These are phyloP conservation scores for Chrysemys picta DNA, from an alignment of 2,113 vertebrate genomes.

Conservation along the genomic window DNA sequence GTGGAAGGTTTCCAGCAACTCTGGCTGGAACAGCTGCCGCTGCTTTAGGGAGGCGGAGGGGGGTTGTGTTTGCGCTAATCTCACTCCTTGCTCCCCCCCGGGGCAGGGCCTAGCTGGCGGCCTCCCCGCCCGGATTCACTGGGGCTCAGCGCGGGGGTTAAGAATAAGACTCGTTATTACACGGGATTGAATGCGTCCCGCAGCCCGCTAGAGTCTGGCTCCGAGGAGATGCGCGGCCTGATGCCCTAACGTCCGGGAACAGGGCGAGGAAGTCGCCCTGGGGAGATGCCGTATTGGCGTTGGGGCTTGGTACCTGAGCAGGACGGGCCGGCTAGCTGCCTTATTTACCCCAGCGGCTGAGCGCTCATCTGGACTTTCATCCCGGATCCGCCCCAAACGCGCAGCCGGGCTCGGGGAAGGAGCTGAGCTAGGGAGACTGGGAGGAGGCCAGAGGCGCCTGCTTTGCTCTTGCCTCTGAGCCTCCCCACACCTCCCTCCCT, in stretches of 20 bases:
- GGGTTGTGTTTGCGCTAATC: not conserved
- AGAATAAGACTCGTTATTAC: conserved; percentile 44
- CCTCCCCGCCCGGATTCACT: conserved; percentile 43
- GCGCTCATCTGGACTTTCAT: not conserved
- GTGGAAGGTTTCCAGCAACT: conserved; percentile 47
- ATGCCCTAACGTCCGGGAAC: not conserved
- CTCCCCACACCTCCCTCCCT: not conserved
- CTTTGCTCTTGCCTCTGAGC: not conserved
- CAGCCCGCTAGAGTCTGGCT: conserved; percentile 14
- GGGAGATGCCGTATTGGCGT: no score
- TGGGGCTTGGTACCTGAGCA: not conserved
- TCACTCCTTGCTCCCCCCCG: not conserved
- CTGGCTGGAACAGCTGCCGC: conserved; percentile 50
- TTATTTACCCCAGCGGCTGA: not conserved
- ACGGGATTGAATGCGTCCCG: conserved; percentile 52
- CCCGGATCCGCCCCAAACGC: not conserved
- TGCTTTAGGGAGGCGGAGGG: not conserved
- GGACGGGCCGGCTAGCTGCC: no score
- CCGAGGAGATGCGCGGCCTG: not conserved
- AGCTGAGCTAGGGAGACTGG: not conserved
- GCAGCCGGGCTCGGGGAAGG: not conserved
- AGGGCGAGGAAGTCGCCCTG: not conserved
- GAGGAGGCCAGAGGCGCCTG: not conserved
- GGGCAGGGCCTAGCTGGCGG: conserved; percentile 52
- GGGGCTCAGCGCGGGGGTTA: conserved; percentile 55